Percentiles rank a stretch among this genome's conserved stretches.
phyloP scores from a whole-genome alignment of 1,140 invertebrate genomes.

The Zaprionus taronus region DNA sequence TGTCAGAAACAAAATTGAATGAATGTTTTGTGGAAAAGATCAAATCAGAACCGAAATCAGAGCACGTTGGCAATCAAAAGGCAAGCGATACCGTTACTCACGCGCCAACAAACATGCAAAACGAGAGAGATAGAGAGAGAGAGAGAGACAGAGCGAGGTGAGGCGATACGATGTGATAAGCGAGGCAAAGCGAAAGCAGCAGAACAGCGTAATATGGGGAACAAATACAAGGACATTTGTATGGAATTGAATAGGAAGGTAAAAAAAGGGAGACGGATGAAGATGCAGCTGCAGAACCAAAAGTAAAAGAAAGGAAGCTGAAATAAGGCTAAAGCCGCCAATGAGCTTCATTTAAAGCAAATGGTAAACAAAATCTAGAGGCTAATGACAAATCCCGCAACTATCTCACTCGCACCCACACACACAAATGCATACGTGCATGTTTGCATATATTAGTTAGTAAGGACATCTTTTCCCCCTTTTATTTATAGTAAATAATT shows the following conservation, averaged over 20 bases:
- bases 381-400: slow-evolving; percentile 11
- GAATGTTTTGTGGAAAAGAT: slow-evolving; percentile 33
- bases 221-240: background rate
- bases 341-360: slow-evolving; percentile 42
- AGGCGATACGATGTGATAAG: background rate
- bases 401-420: background rate
- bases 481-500: no score
- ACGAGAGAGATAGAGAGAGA: background rate
- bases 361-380: slow-evolving; percentile 33
- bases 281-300: background rate
- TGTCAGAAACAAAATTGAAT: slow-evolving; percentile 57
- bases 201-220: background rate
- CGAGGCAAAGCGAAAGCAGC: background rate
- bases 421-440: background rate
- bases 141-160: background rate
- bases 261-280: background rate
- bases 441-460: no score
- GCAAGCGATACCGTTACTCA: slow-evolving; percentile 7
- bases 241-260: no score
- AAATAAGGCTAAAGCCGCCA: slow-evolving; percentile 23
- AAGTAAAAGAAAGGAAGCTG: slow-evolving; percentile 3
- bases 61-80: background rate
- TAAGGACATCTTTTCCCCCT: no score
- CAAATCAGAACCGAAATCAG: slow-evolving; percentile 33
- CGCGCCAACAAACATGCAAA: slow-evolving; percentile 1